These are phyloP conservation scores for Rhorus exstirpatorius DNA, from an alignment of 2,888 invertebrate species.

Conservation along the genomic window DNA sequence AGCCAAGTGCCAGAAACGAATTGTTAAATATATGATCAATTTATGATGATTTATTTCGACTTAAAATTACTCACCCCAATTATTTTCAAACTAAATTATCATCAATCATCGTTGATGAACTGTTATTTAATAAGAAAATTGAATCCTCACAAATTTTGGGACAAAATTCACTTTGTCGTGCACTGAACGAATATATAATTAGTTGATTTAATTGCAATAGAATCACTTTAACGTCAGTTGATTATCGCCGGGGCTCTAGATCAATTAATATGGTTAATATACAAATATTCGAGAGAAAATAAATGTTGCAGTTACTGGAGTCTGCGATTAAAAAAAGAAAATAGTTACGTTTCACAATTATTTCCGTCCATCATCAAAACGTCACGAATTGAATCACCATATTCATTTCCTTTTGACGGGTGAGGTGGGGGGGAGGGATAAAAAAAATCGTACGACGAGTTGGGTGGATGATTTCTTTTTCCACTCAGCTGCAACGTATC, in stretches of 20 bases:
- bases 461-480: neutral
- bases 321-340: too few relatives aligned
- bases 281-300: too few relatives aligned
- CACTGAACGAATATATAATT: too few relatives aligned
- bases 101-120: neutral
- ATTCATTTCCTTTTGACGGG: neutral
- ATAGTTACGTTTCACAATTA: neutral
- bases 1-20: neutral
- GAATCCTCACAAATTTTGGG: too few relatives aligned
- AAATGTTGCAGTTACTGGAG: too few relatives aligned
- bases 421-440: too few relatives aligned
- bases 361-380: too few relatives aligned
- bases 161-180: neutral
- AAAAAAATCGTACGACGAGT: neutral
- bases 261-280: too few relatives aligned
- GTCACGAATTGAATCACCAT: neutral
- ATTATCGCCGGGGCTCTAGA: too few relatives aligned
- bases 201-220: too few relatives aligned
- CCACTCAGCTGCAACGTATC: slow-evolving; percentile 13
- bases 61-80: neutral
- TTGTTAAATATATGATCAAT: neutral
- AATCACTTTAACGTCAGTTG: too few relatives aligned
- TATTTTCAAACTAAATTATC: neutral
- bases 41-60: neutral
- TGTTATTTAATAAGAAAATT: neutral